Evolutionary conservation across 2,113 vertebrate genomes (phyloP).

Genomic region (Psephotus haematonotus): DNA sequence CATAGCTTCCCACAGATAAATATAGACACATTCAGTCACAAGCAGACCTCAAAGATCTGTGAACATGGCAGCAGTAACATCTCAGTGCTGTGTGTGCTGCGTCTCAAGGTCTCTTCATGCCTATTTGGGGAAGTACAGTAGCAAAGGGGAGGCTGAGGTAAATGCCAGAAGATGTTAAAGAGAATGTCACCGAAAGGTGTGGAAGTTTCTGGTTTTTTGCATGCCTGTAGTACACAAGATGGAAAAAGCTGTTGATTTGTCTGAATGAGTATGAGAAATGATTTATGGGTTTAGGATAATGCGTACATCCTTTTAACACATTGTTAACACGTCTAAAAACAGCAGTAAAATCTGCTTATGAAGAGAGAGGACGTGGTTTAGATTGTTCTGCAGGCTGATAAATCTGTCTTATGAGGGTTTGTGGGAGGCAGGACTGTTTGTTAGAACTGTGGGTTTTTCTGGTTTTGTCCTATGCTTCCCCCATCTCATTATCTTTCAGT

Average conservation of each 20-base stretch:
- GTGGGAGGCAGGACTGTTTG: neutral
- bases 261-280: neutral
- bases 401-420: neutral
- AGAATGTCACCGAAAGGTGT: neutral
- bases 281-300: neutral
- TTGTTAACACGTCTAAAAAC: slow-evolving; percentile 30
- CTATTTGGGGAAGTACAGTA: neutral
- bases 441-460: neutral
- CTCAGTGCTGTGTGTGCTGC: neutral
- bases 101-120: neutral
- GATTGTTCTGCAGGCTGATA: neutral
- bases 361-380: neutral
- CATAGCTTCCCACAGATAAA: neutral
- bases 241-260: neutral
- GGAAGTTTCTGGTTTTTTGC: neutral
- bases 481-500: neutral
- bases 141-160: neutral
- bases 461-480: neutral
- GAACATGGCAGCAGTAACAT: neutral
- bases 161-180: neutral
- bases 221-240: neutral
- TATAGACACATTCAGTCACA: neutral
- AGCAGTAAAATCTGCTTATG: neutral
- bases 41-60: neutral
- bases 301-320: neutral